Conservation (phyloP, 2,797 vertebrate genomes). For the Malacoctenus gilli region DNA sequence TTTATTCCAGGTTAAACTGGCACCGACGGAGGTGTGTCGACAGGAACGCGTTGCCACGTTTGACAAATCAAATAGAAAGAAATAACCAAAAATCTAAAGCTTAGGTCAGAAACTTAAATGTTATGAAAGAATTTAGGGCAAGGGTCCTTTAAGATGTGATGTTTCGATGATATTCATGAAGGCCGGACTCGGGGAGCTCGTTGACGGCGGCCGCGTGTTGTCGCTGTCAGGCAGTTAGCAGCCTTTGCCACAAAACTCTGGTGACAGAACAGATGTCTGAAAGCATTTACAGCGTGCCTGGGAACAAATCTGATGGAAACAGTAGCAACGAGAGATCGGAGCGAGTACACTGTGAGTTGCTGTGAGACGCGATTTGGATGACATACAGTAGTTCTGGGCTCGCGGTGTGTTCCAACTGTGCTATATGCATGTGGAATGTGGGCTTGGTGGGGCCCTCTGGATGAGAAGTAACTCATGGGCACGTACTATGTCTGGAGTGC, state of each 20-base stretch:
- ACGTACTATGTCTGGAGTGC: slow-evolving; percentile 52
- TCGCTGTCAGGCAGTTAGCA: slow-evolving; percentile 5
- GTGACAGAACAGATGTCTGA: slow-evolving; percentile 21
- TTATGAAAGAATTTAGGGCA: too few species aligned
- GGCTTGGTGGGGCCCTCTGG: slow-evolving; percentile 23
- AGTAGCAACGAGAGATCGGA: slow-evolving; percentile 3
- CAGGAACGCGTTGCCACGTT: too few species aligned
- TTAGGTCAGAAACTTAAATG: too few species aligned
- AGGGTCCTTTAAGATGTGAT: too few species aligned
- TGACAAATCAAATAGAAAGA: too few species aligned
- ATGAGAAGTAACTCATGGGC: slow-evolving; percentile 32
- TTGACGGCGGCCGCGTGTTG: too few species aligned
- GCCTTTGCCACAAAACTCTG: slow-evolving; percentile 20
- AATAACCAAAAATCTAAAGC: too few species aligned
- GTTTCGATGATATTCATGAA: too few species aligned
- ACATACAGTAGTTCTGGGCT: slow-evolving; percentile 20
- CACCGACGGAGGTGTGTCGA: too few species aligned
- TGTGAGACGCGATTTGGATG: slow-evolving; percentile 22
- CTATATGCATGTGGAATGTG: slow-evolving; percentile 13
- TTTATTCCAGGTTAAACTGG: too few species aligned
- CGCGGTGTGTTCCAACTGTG: slow-evolving; percentile 1
- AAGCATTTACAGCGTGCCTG: slow-evolving; percentile 15
- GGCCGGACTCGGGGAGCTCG: too few species aligned
- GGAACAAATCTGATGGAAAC: slow-evolving; percentile 22
- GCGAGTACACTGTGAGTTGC: slow-evolving; percentile 3